A percentile compares a stretch with the other conserved stretches of the same genome.
phyloP scores from a whole-genome alignment of 1,140 invertebrate species.

The Ruditapes philippinarum region DNA sequence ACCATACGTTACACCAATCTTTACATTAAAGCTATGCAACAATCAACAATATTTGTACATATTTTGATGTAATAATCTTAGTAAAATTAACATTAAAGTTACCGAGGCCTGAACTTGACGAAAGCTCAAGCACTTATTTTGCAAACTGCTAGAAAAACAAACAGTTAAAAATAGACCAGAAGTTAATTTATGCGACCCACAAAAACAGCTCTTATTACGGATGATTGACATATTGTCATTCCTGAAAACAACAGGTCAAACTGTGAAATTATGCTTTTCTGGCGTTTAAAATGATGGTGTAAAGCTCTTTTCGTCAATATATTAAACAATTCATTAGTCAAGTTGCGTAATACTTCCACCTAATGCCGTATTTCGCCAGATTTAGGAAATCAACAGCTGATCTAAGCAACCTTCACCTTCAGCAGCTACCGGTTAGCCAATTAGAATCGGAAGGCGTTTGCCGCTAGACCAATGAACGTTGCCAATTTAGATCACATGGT shows the following conservation, averaged over 20 bases:
- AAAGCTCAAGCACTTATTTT: not conserved
- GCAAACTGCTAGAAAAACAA: not conserved
- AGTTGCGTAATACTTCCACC: not conserved
- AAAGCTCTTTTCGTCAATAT: too few species aligned
- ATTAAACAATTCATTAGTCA: too few species aligned
- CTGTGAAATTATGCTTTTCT: too few species aligned
- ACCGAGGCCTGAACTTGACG: not conserved
- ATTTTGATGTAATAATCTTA: too few species aligned
- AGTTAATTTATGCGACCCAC: constrained; percentile 58
- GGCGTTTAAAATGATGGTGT: too few species aligned
- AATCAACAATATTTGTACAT: not conserved
- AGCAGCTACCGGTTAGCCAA: constrained; percentile 67
- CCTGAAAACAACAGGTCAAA: not conserved
- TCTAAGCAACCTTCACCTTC: constrained; percentile 60
- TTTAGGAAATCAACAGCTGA: constrained; percentile 51
- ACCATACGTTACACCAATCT: not conserved
- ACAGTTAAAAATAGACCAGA: constrained; percentile 36
- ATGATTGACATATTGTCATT: constrained; percentile 58
- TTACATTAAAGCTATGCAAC: not conserved
- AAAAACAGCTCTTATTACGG: constrained; percentile 11
- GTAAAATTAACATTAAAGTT: too few species aligned
- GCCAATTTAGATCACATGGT: constrained; percentile 71
- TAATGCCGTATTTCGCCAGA: not conserved
- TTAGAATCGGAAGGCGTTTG: constrained; percentile 51
- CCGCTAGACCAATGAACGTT: constrained; percentile 63